Evolutionary conservation across 2,888 invertebrate species (phyloP), one percentile per base, ranked within the genome.

Genomic region (Caenorhabditis sp.): DNA sequence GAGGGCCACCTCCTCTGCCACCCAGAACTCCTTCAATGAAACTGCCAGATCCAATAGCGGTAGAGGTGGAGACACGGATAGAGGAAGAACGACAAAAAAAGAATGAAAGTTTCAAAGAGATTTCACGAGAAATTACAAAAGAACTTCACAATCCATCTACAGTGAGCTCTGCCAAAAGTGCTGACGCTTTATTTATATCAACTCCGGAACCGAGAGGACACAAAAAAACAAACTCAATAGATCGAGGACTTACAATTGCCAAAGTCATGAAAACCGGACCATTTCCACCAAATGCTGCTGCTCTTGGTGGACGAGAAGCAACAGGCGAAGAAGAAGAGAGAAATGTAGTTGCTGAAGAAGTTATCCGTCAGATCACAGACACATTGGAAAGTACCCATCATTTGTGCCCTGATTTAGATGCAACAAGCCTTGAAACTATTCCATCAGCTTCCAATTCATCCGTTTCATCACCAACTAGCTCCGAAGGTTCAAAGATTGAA

Each of bases 231-330:
- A 91, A 88, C 44, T 90, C 90, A 4, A 69, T 90, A 20, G 90
- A 90, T 77, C 69, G 90, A 40, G 90, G 89, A 20, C 56, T 90
- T n/a, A 86, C 88, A 3, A 76, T 89, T 20, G 89, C 89, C 11
- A 90, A 90, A 71, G 56, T 80, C 11, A 80, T 90, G 55, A 90
- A 90, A 85, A 62, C 81, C 20, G 89, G 90, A 8, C 90, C 90
- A 5, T 89, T 88, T 58, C 90, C 90, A 22, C 87, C 90, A 87
- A 74, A 88, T 89, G 51, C 87, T 80, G 55, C 87, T 86, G 26
- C 74, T 37, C 65, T 90, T 58, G 90, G 82, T 1, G 68, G 89
- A 13, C 83, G 84, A 15, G 84, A 84, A 68, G 86, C 85, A 9
- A 85, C 84, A 22, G 89, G 87, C 35, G 90, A 90, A 76, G 89